Conservation (phyloP, 2,797 vertebrate genomes). For the Liasis olivaceus region DNA sequence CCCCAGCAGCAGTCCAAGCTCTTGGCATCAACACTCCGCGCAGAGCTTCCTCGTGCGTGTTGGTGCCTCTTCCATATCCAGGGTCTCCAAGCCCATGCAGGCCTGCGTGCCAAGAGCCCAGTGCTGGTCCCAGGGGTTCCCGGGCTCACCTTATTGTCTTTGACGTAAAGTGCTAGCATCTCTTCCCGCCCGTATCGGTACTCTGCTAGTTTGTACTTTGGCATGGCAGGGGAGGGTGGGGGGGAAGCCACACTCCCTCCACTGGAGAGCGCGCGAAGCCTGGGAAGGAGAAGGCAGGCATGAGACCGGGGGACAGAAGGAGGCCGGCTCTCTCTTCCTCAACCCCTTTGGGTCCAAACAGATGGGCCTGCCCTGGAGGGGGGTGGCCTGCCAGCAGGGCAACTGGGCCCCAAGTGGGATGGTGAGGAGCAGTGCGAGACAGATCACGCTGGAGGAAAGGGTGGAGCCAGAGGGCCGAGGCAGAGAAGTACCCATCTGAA, state of each 20-base stretch:
- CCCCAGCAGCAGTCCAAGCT: not conserved
- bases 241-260: conserved; percentile 91
- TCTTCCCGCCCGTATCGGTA: conserved; percentile 94
- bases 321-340: not conserved
- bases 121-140: fast-evolving
- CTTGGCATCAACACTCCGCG: no score
- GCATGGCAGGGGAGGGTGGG: conserved; percentile 93
- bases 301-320: not conserved
- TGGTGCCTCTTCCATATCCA: not conserved
- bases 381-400: not conserved
- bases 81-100: not conserved
- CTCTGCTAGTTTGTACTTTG: conserved; percentile 96
- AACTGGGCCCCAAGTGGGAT: not conserved
- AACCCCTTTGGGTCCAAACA: no score
- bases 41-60: not conserved
- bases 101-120: not conserved
- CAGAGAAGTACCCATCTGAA: not conserved
- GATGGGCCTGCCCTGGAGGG: not conserved
- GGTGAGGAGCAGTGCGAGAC: not conserved
- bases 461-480: not conserved
- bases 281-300: conserved; percentile 42
- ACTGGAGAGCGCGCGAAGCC: conserved; percentile 93
- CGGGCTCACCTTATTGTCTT: conserved; percentile 87
- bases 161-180: conserved; percentile 96
- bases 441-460: not conserved